These are phyloP conservation scores for Nixonia krombeini DNA, from an alignment of 1,140 invertebrate species.

Conservation along the genomic window DNA sequence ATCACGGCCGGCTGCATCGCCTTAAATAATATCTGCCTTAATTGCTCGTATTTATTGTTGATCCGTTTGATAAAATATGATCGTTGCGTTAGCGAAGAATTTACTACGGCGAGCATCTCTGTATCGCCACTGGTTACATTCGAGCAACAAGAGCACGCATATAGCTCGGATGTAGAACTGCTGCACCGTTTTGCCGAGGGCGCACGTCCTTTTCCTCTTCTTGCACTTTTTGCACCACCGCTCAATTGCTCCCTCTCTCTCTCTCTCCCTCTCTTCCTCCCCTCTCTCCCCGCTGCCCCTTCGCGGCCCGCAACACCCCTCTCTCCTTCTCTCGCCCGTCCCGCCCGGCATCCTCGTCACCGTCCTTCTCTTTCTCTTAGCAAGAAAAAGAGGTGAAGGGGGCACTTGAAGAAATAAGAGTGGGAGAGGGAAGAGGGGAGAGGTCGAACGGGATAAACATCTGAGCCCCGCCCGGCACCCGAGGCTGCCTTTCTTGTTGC, in stretches of 20 bases:
- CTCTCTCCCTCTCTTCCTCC: conserved; percentile 7
- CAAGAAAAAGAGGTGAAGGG: conserved; percentile 38
- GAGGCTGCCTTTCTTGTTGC: conserved; percentile 65
- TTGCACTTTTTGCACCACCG: conserved; percentile 48
- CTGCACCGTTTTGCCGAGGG: conserved; percentile 63
- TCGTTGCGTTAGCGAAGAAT: conserved; percentile 36
- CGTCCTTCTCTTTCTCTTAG: conserved; percentile 14
- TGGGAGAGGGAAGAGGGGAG: conserved; percentile 52
- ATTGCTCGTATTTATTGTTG: conserved; percentile 6
- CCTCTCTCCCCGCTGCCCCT: too few relatives aligned
- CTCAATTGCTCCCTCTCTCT: conserved; percentile 41
- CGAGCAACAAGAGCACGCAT: conserved; percentile 64
- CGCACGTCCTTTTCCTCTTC: conserved; percentile 56
- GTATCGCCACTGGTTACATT: conserved; percentile 63
- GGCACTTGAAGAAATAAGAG: conserved; percentile 47
- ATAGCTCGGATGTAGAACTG: conserved; percentile 58
- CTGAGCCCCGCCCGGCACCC: conserved; percentile 70
- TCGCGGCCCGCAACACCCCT: neutral
- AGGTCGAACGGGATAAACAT: conserved; percentile 71
- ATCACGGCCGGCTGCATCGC: neutral
- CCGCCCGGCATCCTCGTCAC: neutral
- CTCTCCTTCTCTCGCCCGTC: neutral
- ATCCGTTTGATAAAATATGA: conserved; percentile 11
- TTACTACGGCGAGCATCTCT: conserved; percentile 27
- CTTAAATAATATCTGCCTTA: neutral